A percentile compares a stretch with the other conserved stretches of the same genome.
Evolutionary conservation across 1,140 invertebrate species (phyloP).

Genomic region (Drosophila willistoni): DNA sequence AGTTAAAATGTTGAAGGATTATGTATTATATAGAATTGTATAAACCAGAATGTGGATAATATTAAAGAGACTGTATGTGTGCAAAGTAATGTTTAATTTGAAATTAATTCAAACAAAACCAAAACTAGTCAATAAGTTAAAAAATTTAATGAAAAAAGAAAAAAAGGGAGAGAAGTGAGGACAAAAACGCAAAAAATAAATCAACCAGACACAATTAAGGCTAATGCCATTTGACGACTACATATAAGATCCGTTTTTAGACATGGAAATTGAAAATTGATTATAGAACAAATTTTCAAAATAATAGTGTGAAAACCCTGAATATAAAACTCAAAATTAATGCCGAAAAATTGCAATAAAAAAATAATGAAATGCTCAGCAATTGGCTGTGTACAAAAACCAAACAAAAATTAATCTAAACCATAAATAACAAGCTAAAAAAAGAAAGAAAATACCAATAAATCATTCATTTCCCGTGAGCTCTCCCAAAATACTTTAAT

Average conservation of each 20-base stretch:
- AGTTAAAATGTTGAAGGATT: constrained; percentile 3
- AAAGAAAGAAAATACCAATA: constrained; percentile 19
- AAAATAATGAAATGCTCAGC: constrained; percentile 37
- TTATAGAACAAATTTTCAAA: neutral
- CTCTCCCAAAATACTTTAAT: constrained; percentile 6
- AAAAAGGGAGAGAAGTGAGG: neutral
- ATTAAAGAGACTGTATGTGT: constrained; percentile 71
- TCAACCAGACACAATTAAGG: neutral
- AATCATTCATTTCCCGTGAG: constrained; percentile 19
- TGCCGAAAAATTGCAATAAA: neutral
- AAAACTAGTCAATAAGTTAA: neutral
- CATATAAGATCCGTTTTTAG: neutral
- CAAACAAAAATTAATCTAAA: constrained; percentile 7
- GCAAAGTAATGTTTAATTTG: constrained; percentile 59
- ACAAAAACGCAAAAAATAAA: neutral
- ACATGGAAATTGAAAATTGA: neutral
- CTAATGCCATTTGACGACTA: neutral
- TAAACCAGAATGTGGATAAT: constrained; percentile 48
- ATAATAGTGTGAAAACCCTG: neutral
- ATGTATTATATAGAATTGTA: constrained; percentile 56
- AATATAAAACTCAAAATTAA: constrained; percentile 18
- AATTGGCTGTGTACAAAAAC: constrained; percentile 41
- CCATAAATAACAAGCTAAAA: neutral
- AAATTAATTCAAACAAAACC: neutral
- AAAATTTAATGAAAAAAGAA: neutral